Percentiles rank a stretch among this genome's conserved stretches.
Conservation (phyloP, 2,888 invertebrate species). For the Lithophane semibrunnea region DNA sequence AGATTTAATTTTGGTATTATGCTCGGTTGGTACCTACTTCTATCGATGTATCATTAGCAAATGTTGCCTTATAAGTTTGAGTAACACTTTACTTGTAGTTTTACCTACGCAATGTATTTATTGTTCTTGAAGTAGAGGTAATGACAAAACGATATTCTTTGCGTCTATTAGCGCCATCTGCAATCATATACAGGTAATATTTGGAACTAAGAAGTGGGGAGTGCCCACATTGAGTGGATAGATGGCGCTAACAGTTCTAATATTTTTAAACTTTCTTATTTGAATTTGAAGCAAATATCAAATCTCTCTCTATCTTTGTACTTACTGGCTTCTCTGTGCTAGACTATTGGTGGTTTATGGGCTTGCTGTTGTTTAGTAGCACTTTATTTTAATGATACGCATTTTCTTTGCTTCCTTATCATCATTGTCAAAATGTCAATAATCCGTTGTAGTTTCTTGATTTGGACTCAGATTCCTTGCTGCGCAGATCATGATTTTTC, state of each 20-base stretch:
- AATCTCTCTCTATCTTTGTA: background rate
- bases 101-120: background rate
- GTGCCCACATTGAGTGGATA: background rate
- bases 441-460: background rate
- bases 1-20: background rate
- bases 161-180: conserved; percentile 31
- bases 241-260: conserved; percentile 29
- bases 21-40: background rate
- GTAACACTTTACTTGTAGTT: background rate
- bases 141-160: background rate
- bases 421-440: background rate
- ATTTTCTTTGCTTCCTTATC: background rate
- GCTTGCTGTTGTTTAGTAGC: background rate
- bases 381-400: background rate
- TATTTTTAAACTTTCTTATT: background rate
- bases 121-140: background rate
- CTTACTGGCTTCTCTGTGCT: background rate
- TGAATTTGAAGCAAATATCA: background rate
- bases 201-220: conserved; percentile 5
- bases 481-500: background rate
- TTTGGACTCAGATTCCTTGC: background rate
- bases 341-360: background rate
- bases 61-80: conserved; percentile 1
- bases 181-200: background rate
- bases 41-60: background rate